Conservation (phyloP, 2,888 invertebrate genomes). For the Andrena praecox region DNA sequence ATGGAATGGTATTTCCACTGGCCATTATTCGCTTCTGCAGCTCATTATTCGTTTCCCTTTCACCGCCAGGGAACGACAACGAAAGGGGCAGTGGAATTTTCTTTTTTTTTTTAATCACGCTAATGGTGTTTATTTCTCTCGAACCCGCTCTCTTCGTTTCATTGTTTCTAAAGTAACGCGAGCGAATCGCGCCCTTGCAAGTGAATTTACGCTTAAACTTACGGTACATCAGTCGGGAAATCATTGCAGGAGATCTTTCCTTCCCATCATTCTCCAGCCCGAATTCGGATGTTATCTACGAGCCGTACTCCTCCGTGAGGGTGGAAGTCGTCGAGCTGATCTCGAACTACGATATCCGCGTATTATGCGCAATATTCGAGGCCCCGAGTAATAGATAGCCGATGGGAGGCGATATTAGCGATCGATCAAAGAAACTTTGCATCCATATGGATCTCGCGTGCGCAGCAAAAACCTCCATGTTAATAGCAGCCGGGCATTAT, state of each 20-base stretch:
- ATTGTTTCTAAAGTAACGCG: not conserved
- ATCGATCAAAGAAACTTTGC: slow-evolving; percentile 51
- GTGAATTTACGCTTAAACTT: too few species aligned
- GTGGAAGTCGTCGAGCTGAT: slow-evolving; percentile 44
- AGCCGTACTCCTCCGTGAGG: not conserved
- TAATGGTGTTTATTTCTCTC: slow-evolving; percentile 13
- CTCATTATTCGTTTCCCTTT: slow-evolving; percentile 27
- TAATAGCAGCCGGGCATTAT: slow-evolving; percentile 19
- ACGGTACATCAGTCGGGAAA: not conserved
- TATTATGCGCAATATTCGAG: slow-evolving; percentile 55
- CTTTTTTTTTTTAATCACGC: slow-evolving; percentile 13
- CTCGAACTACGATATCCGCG: slow-evolving; percentile 25
- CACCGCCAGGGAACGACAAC: not conserved
- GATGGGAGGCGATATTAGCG: slow-evolving; percentile 44
- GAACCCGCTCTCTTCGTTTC: not conserved
- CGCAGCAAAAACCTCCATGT: slow-evolving; percentile 15
- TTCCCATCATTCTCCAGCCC: not conserved
- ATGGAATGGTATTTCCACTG: slow-evolving; percentile 34
- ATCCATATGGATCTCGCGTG: slow-evolving; percentile 36
- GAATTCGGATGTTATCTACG: slow-evolving; percentile 13
- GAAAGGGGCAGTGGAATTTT: slow-evolving; percentile 14
- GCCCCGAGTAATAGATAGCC: slow-evolving; percentile 43
- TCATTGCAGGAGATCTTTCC: not conserved
- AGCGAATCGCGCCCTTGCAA: too few species aligned
- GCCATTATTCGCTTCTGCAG: slow-evolving; percentile 22